Conservation (phyloP, 2,113 vertebrate species). For the Lepisosteus osseus region DNA sequence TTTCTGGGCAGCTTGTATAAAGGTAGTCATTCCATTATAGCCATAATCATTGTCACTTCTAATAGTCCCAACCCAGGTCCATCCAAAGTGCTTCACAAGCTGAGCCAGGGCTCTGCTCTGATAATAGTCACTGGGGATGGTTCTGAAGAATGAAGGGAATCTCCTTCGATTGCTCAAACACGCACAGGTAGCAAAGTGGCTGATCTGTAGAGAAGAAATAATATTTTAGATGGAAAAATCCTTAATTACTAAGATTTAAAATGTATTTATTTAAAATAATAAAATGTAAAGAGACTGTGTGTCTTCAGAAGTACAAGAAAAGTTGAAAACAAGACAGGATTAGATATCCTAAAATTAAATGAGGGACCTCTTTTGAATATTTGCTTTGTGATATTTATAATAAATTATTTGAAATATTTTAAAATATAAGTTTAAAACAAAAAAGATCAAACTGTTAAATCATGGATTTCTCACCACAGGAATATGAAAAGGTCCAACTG, state of each 20-base stretch:
- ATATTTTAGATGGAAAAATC: too few relatives aligned
- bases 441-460: too few relatives aligned
- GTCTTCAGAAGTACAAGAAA: too few relatives aligned
- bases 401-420: too few relatives aligned
- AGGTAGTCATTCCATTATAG: neutral
- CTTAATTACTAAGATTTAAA: too few relatives aligned
- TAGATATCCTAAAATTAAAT: too few relatives aligned
- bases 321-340: neutral
- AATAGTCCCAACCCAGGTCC: constrained; percentile 15
- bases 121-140: constrained; percentile 16
- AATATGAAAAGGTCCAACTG: constrained; percentile 7
- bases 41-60: constrained; percentile 19
- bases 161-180: constrained; percentile 4
- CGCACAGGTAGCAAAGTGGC: constrained; percentile 6
- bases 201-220: neutral
- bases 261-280: too few relatives aligned
- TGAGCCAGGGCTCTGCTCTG: constrained; percentile 15
- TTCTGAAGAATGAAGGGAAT: constrained; percentile 13
- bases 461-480: constrained; percentile 3
- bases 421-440: too few relatives aligned
- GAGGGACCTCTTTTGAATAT: too few relatives aligned
- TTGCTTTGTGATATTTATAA: too few relatives aligned
- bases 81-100: constrained; percentile 17
- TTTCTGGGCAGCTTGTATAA: constrained; percentile 3
- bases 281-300: too few relatives aligned